phyloP scores from a whole-genome alignment of 2,888 invertebrate species.

The Abrostola tripartita region DNA sequence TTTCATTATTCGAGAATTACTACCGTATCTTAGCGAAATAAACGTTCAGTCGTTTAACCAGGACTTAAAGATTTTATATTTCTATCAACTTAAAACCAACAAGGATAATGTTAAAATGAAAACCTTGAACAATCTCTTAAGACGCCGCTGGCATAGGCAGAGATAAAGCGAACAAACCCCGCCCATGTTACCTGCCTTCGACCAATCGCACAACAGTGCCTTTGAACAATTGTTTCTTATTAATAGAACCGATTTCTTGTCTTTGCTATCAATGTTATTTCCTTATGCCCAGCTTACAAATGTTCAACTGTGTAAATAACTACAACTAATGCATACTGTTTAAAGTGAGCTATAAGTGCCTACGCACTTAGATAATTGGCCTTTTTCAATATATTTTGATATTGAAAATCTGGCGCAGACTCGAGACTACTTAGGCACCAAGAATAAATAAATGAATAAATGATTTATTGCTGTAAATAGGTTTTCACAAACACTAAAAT shows the following conservation, averaged over 20 bases:
- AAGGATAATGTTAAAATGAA: constrained; percentile 26
- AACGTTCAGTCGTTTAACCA: neutral
- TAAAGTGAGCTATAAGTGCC: neutral
- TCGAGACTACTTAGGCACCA: no score
- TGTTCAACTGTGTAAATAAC: constrained; percentile 1
- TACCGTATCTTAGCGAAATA: neutral
- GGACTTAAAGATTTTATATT: neutral
- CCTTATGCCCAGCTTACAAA: constrained; percentile 7
- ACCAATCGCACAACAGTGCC: constrained; percentile 58
- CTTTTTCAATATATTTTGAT: no score
- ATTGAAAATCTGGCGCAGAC: no score
- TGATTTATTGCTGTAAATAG: no score
- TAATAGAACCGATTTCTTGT: constrained; percentile 38
- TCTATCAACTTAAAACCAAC: constrained; percentile 7
- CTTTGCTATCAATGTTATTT: constrained; percentile 21
- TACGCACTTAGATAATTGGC: no score
- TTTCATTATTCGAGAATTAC: no score
- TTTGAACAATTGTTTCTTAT: constrained; percentile 49
- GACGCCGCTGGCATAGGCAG: constrained; percentile 47
- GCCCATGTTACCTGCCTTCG: constrained; percentile 62
- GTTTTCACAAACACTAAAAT: no score
- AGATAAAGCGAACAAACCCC: constrained; percentile 63
- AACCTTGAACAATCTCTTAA: constrained; percentile 42
- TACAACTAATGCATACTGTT: neutral
- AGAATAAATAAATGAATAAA: no score